Evolutionary conservation across 2,113 vertebrate species (phyloP), one percentile per base, ranked within the genome.

Genomic region (Otis tarda): DNA sequence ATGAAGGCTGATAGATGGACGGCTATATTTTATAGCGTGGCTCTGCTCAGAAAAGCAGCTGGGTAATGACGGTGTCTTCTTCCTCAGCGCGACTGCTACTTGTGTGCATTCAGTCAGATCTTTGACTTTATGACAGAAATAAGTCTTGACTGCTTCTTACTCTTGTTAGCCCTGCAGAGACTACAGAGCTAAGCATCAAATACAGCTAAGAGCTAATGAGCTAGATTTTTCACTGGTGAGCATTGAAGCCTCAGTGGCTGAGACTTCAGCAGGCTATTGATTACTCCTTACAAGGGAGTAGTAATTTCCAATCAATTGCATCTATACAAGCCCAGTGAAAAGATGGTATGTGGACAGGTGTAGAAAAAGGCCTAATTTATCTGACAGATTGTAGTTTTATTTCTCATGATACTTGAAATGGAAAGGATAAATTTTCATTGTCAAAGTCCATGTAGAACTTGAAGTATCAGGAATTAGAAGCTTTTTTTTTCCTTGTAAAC

Each of bases 61-160:
- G 53, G 67, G 20, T 93, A 94, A 90, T 53, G 71, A 82, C 7
- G 10, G 80, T 53, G 55, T 68, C 83, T 73, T 89, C 90, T 96
- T 93, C 81, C 90, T 89, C 77, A 75, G 69, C 67, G 21, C n/a
- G 83, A 43, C 45, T 76, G 49, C 52, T 88, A 18, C 65, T 83
- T 87, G 61, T 69, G 65, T 76, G 53, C 74, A 90, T 93, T 93
- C 77, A 65, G 56, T 91, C 77, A 91, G 69, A 79, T 82, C 71
- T 90, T 94, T 3, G 3, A 70, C 83, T 95, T 96, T 78, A 87
- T 84, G 89, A 79, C 61, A 91, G 87, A 92, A 91, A 65, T 91
- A 92, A 77, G 64, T 92, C 79, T 78, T 90, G 85, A 94, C 79
- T 87, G 65, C 68, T 76, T 96, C 92, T 92, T 92, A 83, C 39